Percentiles rank a stretch among this genome's conserved stretches.
Evolutionary conservation across 2,113 vertebrate genomes (phyloP).

Genomic region (Barnardius zonarius): DNA sequence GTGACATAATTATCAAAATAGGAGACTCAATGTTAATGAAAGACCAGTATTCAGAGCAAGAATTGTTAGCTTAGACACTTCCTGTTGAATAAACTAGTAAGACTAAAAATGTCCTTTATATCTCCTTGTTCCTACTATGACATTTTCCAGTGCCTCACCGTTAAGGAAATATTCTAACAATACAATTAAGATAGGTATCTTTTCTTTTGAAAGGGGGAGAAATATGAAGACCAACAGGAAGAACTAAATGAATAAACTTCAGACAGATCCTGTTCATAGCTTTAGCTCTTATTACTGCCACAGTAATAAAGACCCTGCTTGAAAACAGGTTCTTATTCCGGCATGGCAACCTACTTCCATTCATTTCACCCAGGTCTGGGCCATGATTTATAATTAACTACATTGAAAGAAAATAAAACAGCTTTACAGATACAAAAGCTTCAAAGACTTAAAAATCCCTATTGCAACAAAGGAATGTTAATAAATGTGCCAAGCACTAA

Average conservation of each 20-base stretch:
- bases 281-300: neutral
- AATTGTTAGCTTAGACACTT: neutral
- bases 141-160: neutral
- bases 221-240: neutral
- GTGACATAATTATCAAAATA: neutral
- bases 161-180: neutral
- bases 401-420: conserved; percentile 5
- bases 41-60: neutral
- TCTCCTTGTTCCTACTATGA: neutral
- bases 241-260: neutral
- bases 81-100: neutral
- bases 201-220: neutral
- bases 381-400: conserved; percentile 2
- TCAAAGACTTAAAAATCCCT: conserved; percentile 46
- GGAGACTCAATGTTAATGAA: neutral
- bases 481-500: conserved; percentile 34
- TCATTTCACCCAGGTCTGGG: neutral
- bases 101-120: neutral
- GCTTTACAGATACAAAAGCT: conserved; percentile 22
- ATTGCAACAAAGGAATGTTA: neutral
- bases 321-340: neutral
- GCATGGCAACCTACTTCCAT: neutral
- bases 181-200: neutral
- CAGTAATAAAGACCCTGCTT: neutral
- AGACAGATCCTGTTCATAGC: neutral